A percentile compares a stretch with the other conserved stretches of the same genome.
Evolutionary conservation across 1,140 invertebrate species (phyloP).

Genomic region (Caerostris darwini): DNA sequence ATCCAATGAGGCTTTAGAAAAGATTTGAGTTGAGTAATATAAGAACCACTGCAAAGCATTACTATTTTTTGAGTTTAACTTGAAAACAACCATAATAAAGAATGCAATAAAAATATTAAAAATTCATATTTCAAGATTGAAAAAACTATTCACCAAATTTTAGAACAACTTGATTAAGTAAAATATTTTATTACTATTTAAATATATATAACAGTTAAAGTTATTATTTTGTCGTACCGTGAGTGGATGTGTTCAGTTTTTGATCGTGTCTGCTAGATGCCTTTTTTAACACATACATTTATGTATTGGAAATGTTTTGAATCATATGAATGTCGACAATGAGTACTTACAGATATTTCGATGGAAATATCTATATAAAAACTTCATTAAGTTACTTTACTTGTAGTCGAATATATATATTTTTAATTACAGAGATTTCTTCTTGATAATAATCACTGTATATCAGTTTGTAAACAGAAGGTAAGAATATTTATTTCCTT

Average conservation of each 20-base stretch:
- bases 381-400: not conserved
- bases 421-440: not conserved
- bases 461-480: not conserved
- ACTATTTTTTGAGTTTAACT: not conserved
- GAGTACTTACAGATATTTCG: not conserved
- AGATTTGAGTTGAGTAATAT: not conserved
- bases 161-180: no score
- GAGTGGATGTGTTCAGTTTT: conserved; percentile 4
- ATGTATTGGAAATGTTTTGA: not conserved
- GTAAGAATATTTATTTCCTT: not conserved
- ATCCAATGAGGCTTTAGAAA: conserved; percentile 17
- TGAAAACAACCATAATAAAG: no score
- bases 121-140: no score
- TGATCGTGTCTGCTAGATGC: not conserved
- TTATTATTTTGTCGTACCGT: not conserved
- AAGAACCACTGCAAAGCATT: not conserved
- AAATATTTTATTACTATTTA: no score
- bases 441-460: not conserved
- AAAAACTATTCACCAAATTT: no score
- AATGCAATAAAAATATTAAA: no score
- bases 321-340: not conserved
- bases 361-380: not conserved
- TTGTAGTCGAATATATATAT: not conserved
- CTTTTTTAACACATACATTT: not conserved
- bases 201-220: no score